A percentile compares a stretch with the other conserved stretches of the same genome.
phyloP scores from a whole-genome alignment of 53 echinoderm and acorn worm species.

The Paracentrotus lividus region DNA sequence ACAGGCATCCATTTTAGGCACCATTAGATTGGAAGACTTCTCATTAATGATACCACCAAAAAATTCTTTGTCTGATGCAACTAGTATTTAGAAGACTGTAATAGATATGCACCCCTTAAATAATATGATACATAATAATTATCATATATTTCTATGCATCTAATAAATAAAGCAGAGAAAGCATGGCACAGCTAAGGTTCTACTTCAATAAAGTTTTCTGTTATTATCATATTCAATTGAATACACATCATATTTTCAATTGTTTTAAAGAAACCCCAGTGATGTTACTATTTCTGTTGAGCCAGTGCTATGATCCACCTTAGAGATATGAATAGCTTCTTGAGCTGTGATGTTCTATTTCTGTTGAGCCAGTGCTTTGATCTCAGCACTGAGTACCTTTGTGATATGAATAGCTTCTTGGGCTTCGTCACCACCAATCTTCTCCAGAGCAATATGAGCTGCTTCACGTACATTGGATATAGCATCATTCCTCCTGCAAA shows the following conservation, averaged over 20 bases:
- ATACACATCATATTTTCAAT: neutral
- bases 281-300: neutral
- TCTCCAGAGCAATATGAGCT: conserved; percentile 91
- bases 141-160: too few relatives aligned
- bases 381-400: conserved; percentile 91
- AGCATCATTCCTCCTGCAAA: conserved; percentile 93
- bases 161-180: too few relatives aligned
- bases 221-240: too few relatives aligned
- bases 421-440: conserved; percentile 96
- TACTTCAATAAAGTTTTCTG: too few relatives aligned
- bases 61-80: neutral
- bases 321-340: too few relatives aligned
- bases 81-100: neutral
- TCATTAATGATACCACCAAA: neutral
- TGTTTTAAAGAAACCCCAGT: too few relatives aligned
- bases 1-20: neutral
- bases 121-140: too few relatives aligned
- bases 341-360: conserved; percentile 28
- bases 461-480: conserved; percentile 97
- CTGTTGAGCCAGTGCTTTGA: conserved; percentile 82
- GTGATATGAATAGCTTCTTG: conserved; percentile 98
- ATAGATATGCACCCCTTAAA: too few relatives aligned
- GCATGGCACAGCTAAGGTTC: too few relatives aligned
- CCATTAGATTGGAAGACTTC: neutral
- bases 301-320: neutral